These are phyloP conservation scores for Syndactyla subalaris DNA, from an alignment of 2,797 vertebrate species.

Conservation along the genomic window DNA sequence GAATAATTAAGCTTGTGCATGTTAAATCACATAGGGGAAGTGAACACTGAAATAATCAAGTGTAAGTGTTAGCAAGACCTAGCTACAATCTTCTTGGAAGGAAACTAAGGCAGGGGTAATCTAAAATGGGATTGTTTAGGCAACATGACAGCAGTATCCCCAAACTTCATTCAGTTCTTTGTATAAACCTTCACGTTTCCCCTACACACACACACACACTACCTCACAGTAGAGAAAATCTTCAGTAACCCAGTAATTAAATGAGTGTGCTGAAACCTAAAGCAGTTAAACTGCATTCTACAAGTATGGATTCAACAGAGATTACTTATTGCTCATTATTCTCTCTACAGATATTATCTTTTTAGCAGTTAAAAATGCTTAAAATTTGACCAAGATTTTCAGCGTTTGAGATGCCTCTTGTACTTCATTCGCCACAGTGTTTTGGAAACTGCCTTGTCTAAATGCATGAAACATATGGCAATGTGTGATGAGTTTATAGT, in stretches of 20 bases:
- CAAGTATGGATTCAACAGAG: slow-evolving; percentile 26
- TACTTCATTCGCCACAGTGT: background rate
- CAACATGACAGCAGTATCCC: slow-evolving; percentile 45
- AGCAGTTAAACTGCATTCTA: slow-evolving; percentile 67
- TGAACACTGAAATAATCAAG: slow-evolving; percentile 62
- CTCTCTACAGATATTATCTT: background rate
- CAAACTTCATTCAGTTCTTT: slow-evolving; percentile 40
- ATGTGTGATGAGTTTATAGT: background rate
- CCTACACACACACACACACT: background rate
- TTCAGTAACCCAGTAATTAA: slow-evolving; percentile 67
- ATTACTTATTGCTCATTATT: slow-evolving; percentile 11
- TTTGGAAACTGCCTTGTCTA: background rate
- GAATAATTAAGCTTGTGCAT: slow-evolving; percentile 70
- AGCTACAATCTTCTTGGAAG: slow-evolving; percentile 52
- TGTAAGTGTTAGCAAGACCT: slow-evolving; percentile 59
- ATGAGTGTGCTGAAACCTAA: slow-evolving; percentile 63
- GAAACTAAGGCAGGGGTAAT: slow-evolving; percentile 61
- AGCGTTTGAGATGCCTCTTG: background rate
- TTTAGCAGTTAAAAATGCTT: background rate
- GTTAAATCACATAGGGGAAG: slow-evolving; percentile 69
- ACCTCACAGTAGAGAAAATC: background rate
- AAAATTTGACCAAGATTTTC: background rate
- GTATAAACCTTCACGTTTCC: slow-evolving; percentile 14
- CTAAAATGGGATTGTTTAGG: slow-evolving; percentile 44
- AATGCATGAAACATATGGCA: background rate